These are phyloP conservation scores for Gisinianus flammeolus DNA, from an alignment of 2,888 invertebrate genomes.

Conservation along the genomic window DNA sequence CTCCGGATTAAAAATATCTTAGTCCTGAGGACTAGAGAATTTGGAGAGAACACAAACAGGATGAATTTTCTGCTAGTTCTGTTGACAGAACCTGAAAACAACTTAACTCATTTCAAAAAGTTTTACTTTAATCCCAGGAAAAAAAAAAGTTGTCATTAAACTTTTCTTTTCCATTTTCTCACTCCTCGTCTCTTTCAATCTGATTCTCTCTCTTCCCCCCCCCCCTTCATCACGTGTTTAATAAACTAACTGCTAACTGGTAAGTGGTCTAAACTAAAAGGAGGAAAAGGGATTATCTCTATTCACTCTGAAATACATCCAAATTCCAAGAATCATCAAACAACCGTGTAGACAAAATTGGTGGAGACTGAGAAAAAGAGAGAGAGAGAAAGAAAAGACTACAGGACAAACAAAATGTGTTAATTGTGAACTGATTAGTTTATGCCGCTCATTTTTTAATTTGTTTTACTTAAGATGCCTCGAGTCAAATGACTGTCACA, in stretches of 20 bases:
- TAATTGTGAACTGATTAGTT: conserved; percentile 28
- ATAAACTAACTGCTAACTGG: not conserved
- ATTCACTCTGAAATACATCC: not conserved
- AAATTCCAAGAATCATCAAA: not conserved
- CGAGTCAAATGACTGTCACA: conserved; percentile 18
- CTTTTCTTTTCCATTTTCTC: not conserved
- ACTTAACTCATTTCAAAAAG: not conserved
- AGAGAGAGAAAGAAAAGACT: not conserved
- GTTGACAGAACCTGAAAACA: too few species aligned
- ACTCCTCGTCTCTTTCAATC: not conserved
- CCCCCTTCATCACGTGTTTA: not conserved
- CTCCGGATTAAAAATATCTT: too few species aligned
- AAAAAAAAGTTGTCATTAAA: too few species aligned
- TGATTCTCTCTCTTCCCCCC: not conserved
- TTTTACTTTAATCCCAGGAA: too few species aligned
- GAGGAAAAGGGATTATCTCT: not conserved
- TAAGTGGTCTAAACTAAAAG: too few species aligned
- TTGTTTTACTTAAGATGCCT: conserved; percentile 29
- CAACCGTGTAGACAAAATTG: not conserved
- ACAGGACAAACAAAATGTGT: conserved; percentile 10
- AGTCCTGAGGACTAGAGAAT: too few species aligned
- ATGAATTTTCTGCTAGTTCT: too few species aligned
- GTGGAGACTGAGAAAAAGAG: not conserved
- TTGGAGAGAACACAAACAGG: too few species aligned
- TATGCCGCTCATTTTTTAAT: conserved; percentile 24